Evolutionary conservation across 2,888 invertebrate species (phyloP).

Genomic region (Sminthurinus aureus): DNA sequence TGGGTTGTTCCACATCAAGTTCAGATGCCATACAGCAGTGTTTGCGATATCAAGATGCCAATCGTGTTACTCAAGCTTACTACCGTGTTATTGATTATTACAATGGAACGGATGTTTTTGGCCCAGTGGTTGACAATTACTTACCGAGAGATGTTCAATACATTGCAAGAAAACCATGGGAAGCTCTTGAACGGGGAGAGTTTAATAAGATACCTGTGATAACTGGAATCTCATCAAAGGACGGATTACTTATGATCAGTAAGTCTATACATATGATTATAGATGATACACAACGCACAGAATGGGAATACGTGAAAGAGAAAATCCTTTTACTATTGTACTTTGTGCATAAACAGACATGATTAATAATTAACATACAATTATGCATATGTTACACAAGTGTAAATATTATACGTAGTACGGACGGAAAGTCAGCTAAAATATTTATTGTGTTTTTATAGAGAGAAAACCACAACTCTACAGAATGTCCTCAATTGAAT

Average conservation of each 20-base stretch:
- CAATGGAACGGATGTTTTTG: slow-evolving; percentile 64
- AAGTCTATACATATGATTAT: slow-evolving; percentile 47
- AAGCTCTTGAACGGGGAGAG: slow-evolving; percentile 67
- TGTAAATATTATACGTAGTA: no score
- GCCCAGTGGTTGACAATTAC: slow-evolving; percentile 72
- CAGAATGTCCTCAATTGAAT: slow-evolving; percentile 53
- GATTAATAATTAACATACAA: no score
- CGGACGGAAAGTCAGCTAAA: no score
- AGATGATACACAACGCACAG: neutral
- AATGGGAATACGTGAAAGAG: no score
- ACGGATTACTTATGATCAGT: slow-evolving; percentile 70
- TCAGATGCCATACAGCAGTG: slow-evolving; percentile 68
- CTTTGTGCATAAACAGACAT: no score
- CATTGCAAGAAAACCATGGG: slow-evolving; percentile 68
- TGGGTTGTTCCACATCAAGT: slow-evolving; percentile 57
- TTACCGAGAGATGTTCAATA: slow-evolving; percentile 71
- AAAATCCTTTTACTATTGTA: no score
- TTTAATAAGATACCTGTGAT: slow-evolving; percentile 72
- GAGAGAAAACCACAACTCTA: slow-evolving; percentile 56
- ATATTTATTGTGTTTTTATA: slow-evolving; percentile 42
- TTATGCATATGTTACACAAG: no score
- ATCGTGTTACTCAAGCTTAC: slow-evolving; percentile 62
- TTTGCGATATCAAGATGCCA: slow-evolving; percentile 70
- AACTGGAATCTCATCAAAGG: slow-evolving; percentile 74
- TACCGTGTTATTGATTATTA: slow-evolving; percentile 57